Evolutionary conservation across 2,888 invertebrate species (phyloP).

Genomic region (Cerastoderma edule): DNA sequence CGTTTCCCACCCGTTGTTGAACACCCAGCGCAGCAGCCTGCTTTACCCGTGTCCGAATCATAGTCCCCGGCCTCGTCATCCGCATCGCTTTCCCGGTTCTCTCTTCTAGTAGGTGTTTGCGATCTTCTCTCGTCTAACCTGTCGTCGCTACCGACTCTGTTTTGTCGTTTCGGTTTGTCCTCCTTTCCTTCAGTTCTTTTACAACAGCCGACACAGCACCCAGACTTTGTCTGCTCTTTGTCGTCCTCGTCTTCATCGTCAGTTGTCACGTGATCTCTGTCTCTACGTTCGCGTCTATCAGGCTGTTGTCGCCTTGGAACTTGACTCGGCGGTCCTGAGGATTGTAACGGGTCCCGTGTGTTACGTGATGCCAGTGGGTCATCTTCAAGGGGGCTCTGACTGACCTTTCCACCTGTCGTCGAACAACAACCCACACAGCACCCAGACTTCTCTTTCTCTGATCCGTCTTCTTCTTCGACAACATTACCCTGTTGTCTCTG

Average conservation of each 20-base stretch:
- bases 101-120: too few species aligned
- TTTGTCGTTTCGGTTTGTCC: background rate
- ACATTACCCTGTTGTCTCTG: too few species aligned
- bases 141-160: background rate
- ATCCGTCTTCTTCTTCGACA: too few species aligned
- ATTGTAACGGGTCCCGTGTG: too few species aligned
- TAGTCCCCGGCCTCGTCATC: background rate
- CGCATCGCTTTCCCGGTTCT: too few species aligned
- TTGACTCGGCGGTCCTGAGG: too few species aligned
- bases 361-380: too few species aligned
- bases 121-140: too few species aligned
- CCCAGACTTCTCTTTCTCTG: conserved; percentile 2
- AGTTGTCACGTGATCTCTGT: background rate
- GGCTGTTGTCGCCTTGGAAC: too few species aligned
- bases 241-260: conserved; percentile 1
- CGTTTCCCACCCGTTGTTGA: background rate
- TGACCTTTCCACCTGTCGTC: background rate
- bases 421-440: conserved; percentile 6
- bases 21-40: conserved; percentile 3
- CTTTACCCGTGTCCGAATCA: background rate
- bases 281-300: background rate
- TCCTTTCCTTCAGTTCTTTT: background rate
- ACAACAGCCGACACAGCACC: background rate
- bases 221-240: background rate
- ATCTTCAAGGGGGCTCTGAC: background rate